Evolutionary conservation across 1,140 invertebrate species (phyloP).

Genomic region (Drosophila nigromelanica): DNA sequence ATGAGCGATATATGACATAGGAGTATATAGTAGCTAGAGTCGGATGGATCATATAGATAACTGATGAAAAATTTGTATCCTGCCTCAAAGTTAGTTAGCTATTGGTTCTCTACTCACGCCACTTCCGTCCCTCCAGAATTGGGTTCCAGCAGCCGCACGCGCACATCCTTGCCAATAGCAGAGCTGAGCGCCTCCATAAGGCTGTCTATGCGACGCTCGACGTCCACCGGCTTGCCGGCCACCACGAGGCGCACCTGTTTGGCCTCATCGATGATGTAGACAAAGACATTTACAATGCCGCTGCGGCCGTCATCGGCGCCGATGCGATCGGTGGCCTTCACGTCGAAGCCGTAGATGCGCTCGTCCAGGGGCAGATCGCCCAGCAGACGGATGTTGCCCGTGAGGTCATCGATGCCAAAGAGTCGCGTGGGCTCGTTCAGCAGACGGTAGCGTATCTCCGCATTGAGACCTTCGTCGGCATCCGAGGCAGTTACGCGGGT

Average conservation of each 20-base stretch:
- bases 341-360: constrained; percentile 92
- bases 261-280: constrained; percentile 92
- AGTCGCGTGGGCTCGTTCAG: constrained; percentile 88
- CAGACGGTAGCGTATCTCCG: constrained; percentile 91
- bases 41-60: too few relatives aligned
- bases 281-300: constrained; percentile 92
- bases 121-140: constrained; percentile 86
- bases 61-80: too few relatives aligned
- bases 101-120: constrained; percentile 90
- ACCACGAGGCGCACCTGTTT: constrained; percentile 92
- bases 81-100: too few relatives aligned
- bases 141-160: constrained; percentile 90
- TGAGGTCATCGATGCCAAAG: constrained; percentile 90
- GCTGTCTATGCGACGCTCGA: constrained; percentile 89
- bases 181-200: constrained; percentile 89
- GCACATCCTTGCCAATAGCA: constrained; percentile 90
- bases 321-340: constrained; percentile 92
- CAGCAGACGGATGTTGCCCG: constrained; percentile 90
- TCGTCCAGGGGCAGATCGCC: constrained; percentile 86
- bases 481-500: constrained; percentile 90
- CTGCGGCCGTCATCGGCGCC: constrained; percentile 91
- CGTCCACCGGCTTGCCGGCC: constrained; percentile 89
- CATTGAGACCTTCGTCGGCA: constrained; percentile 89
- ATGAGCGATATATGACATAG: too few relatives aligned
- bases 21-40: too few relatives aligned